Evolutionary conservation across 2,797 vertebrate genomes (phyloP), one percentile per base, ranked within the genome.

Genomic region (Poeciliopsis infans): DNA sequence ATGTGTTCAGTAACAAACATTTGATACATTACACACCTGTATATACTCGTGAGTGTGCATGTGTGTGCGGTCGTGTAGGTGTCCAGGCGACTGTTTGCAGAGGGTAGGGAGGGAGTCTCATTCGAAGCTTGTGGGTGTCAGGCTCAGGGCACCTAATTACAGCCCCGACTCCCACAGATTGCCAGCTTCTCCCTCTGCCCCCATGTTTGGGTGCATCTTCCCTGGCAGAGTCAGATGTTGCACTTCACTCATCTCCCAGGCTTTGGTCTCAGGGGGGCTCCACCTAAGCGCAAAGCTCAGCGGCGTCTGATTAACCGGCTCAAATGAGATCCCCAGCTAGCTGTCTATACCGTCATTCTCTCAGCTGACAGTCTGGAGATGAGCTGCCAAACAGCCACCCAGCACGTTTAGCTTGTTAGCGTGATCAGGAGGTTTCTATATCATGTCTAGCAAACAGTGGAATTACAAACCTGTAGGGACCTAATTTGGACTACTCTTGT

Each of bases 121-220:
- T 87, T 83, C 49, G 77, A 91, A 84, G 83, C 71, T 82, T 90
- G 93, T 92, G 90, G 94, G 93, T 91, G 91, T 93, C 76, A 76
- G 83, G 87, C 92, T 90, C 88, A 82, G 91, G 91, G 85, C 87
- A 85, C 85, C 91, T 94, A 95, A 94, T 94, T 93, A 93, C 91
- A 92, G 89, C 88, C 83, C 77, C 23, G 79, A 88, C 88, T 91
- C 86, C 89, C 82, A 66, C 86, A 82, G 92, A 87, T 83, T 64
- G 85, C 87, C 72, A 79, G 83, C 76, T 51, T 86, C 83, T 93
- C 93, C 91, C 87, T 80, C 79, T 74, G 88, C 87, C 87, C 88
- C 87, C 79, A 25, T 94, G 92, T 94, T 94, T 95, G 93, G 93
- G 91, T 93, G 94, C 91, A 79, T 92, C 86, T 83, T 91, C 79